phyloP scores from a whole-genome alignment of 2,113 vertebrate genomes.

The Nerophis ophidion region DNA sequence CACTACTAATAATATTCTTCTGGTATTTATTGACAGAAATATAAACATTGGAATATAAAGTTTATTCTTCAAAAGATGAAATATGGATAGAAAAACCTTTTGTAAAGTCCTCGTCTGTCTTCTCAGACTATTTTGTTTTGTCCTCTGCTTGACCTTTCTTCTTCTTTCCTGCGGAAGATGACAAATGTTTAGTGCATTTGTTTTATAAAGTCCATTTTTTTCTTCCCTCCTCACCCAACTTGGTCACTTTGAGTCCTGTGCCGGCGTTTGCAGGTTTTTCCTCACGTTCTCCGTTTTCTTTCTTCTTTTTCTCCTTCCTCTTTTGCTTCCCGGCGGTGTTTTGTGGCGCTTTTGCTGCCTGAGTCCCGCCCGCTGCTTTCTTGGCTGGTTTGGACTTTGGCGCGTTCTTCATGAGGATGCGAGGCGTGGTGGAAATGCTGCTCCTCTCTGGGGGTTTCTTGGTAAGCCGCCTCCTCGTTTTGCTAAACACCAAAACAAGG shows the following conservation, averaged over 20 bases:
- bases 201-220: not conserved
- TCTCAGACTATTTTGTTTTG: slow-evolving; percentile 7
- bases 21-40: not conserved
- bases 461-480: slow-evolving; percentile 83
- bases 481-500: slow-evolving; percentile 67
- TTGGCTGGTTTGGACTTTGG: slow-evolving; percentile 12
- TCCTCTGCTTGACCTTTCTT: slow-evolving; percentile 22
- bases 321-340: slow-evolving; percentile 54
- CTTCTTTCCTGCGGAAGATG: slow-evolving; percentile 35
- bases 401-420: slow-evolving; percentile 75
- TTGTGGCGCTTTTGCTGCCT: slow-evolving; percentile 45
- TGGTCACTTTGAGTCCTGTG: not conserved
- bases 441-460: slow-evolving; percentile 84
- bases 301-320: slow-evolving; percentile 22
- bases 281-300: slow-evolving; percentile 31
- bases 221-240: not conserved
- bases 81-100: slow-evolving; percentile 21
- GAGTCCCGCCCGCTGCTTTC: slow-evolving; percentile 6
- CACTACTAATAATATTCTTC: not conserved
- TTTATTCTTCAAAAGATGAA: slow-evolving; percentile 2
- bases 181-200: not conserved
- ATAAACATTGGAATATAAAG: not conserved
- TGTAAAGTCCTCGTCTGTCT: slow-evolving; percentile 13
- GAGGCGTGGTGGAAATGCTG: slow-evolving; percentile 85
- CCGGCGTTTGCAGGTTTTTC: not conserved